These are phyloP conservation scores for Slavum lentiscoides DNA, from an alignment of 2,888 invertebrate species.

Conservation along the genomic window DNA sequence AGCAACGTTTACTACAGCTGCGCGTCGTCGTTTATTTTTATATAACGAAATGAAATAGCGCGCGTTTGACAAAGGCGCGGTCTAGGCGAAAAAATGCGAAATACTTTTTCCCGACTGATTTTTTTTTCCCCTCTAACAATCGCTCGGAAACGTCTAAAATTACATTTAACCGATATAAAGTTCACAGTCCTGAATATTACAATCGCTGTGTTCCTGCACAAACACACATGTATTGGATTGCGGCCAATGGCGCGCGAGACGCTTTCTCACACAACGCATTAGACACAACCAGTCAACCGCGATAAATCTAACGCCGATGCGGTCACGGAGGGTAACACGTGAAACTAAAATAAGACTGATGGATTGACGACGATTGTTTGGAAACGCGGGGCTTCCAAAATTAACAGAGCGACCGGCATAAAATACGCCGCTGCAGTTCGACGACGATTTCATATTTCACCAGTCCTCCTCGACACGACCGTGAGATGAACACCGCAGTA, in stretches of 20 bases:
- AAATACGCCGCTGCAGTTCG: too few species aligned
- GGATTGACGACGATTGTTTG: slow-evolving; percentile 19
- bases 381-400: slow-evolving; percentile 7
- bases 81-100: not conserved
- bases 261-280: not conserved
- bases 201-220: slow-evolving; percentile 4
- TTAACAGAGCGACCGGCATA: not conserved
- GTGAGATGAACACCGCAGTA: too few species aligned
- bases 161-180: slow-evolving; percentile 19
- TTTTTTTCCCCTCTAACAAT: slow-evolving; percentile 7
- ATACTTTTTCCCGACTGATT: not conserved
- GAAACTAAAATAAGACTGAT: slow-evolving; percentile 37
- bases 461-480: too few species aligned
- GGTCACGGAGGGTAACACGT: slow-evolving; percentile 11
- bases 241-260: slow-evolving; percentile 24
- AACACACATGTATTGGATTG: slow-evolving; percentile 36
- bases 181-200: slow-evolving; percentile 27
- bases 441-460: not conserved
- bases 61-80: too few species aligned
- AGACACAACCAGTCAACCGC: slow-evolving; percentile 28
- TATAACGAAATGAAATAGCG: too few species aligned
- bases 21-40: too few species aligned
- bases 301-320: slow-evolving; percentile 39
- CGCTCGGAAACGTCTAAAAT: slow-evolving; percentile 16
- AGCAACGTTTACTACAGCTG: too few species aligned